These are phyloP conservation scores for Erythrocercus mccallii DNA, from an alignment of 2,113 vertebrate genomes.

Conservation along the genomic window DNA sequence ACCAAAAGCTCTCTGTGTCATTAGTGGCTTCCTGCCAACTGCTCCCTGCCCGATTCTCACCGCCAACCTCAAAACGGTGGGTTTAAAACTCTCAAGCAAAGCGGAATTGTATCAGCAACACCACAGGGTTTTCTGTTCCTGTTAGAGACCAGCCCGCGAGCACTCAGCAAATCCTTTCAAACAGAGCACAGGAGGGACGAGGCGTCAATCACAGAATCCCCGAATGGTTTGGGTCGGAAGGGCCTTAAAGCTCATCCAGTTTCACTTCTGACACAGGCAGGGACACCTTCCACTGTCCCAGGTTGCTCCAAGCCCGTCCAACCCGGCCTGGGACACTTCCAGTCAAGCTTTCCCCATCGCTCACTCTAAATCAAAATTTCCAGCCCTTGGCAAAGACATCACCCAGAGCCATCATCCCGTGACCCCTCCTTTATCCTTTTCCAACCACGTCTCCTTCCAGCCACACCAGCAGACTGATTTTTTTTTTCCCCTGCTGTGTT, in stretches of 20 bases:
- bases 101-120: not conserved
- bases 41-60: not conserved
- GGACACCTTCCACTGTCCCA: not conserved
- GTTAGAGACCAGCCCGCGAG: accelerated
- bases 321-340: not conserved
- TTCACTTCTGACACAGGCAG: not conserved
- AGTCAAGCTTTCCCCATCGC: not conserved
- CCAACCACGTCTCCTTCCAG: not conserved
- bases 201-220: accelerated
- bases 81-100: not conserved
- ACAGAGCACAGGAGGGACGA: not conserved
- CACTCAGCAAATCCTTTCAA: not conserved
- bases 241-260: too few species aligned
- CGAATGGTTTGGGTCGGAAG: not conserved
- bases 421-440: not conserved
- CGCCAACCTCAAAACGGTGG: not conserved
- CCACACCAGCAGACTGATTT: accelerated
- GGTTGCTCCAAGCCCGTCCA: not conserved
- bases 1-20: not conserved
- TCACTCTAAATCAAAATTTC: not conserved
- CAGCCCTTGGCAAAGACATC: not conserved
- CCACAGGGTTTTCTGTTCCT: not conserved
- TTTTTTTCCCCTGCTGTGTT: not conserved
- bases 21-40: not conserved
- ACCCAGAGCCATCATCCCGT: not conserved